Evolutionary conservation across 2,888 invertebrate genomes (phyloP), one percentile per base, ranked within the genome.

Genomic region (Halictus quadricinctus): DNA sequence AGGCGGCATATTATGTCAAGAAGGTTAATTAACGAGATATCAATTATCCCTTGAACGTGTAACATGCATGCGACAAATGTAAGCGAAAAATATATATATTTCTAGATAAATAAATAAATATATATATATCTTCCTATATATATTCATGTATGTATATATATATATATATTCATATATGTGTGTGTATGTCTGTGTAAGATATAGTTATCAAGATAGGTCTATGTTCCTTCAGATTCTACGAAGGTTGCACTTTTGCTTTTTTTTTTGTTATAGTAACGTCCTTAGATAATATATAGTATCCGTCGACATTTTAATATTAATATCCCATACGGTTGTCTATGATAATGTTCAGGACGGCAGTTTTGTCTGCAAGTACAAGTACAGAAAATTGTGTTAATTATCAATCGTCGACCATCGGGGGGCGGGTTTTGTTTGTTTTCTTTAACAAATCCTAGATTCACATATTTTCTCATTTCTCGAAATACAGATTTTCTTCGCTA

Each of bases 261-360:
- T 36, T 36, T 36, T 36, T 36, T 36, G 36, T 36, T 36, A 36
- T 36, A 36, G 72, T 85, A 88, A 88, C 81, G 81, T 86, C 80
- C 77, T 75, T 84, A 76, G 76, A 76, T 54, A 88, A 82, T 66
- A 36, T 66, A 66, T 84, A 77, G 83, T 75, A 58, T 75, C 72
- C 84, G 21, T 79, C 78, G 81, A 88, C 78, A 80, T 81, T 87
- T 89, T 15, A 89, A 87, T 81, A 90, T 90, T 90, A 93, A 91
- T 92, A 92, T 91, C 89, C 92, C 92, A 93, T 93, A 92, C 89
- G 91, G 92, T 92, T 93, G 92, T 92, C 91, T 91, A 93, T 90
- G 91, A 93, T 91, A 91, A 93, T 91, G 91, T 91, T 90, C 92
- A 93, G 91, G 92, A 92, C 93, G 92, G 93, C 92, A 93, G 91